Percentiles rank a stretch among this genome's conserved stretches.
Conservation (phyloP, 2,888 invertebrate genomes). For the Osmoderma eremita region DNA sequence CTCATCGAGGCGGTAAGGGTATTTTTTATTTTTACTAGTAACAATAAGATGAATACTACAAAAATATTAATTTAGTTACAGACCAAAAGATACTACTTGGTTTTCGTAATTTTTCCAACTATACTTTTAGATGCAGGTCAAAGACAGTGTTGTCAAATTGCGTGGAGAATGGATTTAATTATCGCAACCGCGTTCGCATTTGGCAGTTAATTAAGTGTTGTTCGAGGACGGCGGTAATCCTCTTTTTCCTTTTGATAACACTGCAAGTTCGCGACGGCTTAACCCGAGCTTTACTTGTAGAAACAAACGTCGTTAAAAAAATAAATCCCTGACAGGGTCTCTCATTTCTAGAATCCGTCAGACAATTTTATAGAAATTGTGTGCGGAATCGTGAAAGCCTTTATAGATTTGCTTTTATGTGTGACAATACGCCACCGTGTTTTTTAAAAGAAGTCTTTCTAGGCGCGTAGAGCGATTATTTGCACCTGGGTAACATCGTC, state of each 20-base stretch:
- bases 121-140: no score
- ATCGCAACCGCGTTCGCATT: not conserved
- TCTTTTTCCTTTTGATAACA: slow-evolving; percentile 2
- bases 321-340: not conserved
- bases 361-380: not conserved
- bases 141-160: no score
- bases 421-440: no score
- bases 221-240: not conserved
- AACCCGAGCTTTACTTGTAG: not conserved
- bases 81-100: no score
- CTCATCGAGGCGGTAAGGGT: no score
- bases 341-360: not conserved
- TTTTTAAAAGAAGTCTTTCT: no score
- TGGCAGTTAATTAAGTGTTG: slow-evolving; percentile 9
- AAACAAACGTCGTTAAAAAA: not conserved
- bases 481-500: no score
- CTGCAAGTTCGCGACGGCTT: not conserved
- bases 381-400: not conserved
- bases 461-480: no score
- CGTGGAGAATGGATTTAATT: not conserved
- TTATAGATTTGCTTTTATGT: slow-evolving; percentile 1
- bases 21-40: no score
- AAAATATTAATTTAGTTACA: no score
- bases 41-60: no score
- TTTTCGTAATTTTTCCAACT: no score